phyloP scores from a whole-genome alignment of 1,140 invertebrate genomes.

The Bombus sibiricus region DNA sequence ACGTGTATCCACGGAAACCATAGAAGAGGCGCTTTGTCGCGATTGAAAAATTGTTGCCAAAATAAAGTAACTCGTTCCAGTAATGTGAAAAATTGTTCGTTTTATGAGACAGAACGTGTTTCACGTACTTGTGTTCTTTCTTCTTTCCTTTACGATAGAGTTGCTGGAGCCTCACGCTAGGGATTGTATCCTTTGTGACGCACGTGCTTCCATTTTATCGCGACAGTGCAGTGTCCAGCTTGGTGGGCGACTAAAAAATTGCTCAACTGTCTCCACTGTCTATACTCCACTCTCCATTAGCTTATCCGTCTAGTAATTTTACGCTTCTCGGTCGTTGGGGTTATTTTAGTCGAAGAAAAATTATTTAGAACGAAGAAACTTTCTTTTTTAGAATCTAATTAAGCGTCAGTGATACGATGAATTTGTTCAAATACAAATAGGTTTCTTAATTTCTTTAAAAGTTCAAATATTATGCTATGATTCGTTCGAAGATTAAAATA shows the following conservation, averaged over 20 bases:
- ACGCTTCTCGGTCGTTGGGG: neutral
- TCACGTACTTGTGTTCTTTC: too few species aligned
- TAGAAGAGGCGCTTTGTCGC: slow-evolving; percentile 13
- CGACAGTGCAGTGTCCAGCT: slow-evolving; percentile 6
- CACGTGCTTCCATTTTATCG: slow-evolving; percentile 40
- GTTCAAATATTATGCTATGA: too few species aligned
- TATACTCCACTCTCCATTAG: neutral
- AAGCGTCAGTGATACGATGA: neutral
- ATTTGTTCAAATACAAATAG: neutral
- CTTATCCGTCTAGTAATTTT: neutral
- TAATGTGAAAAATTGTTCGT: slow-evolving; percentile 18
- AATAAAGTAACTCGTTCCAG: slow-evolving; percentile 23
- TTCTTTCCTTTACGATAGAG: neutral
- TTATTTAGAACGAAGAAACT: too few species aligned
- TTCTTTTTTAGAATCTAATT: neutral
- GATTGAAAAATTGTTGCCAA: neutral
- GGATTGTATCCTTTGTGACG: slow-evolving; percentile 31
- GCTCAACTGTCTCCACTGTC: neutral
- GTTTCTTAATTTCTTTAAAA: neutral
- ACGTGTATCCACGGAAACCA: slow-evolving; percentile 13
- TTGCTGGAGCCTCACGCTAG: neutral
- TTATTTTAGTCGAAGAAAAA: neutral
- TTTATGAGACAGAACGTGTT: slow-evolving; percentile 11
- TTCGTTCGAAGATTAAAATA: too few species aligned
- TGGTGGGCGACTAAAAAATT: slow-evolving; percentile 12